Evolutionary conservation across 2,797 vertebrate genomes (phyloP).

Genomic region (Apodemus agrarius): DNA sequence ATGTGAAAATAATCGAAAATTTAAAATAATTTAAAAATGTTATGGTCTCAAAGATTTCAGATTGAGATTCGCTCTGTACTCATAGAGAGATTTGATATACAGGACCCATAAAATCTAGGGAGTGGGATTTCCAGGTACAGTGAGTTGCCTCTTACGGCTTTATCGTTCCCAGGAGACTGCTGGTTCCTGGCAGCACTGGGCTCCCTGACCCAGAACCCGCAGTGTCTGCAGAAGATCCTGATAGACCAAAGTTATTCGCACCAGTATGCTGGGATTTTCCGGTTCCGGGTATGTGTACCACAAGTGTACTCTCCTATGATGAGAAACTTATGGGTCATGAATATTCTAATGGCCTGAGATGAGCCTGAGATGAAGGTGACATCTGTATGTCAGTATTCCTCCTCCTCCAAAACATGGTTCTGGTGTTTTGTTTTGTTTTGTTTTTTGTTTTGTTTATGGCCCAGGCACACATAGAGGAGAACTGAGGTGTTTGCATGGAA

Average conservation of each 20-base stretch:
- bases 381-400: background rate
- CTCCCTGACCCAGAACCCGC: slow-evolving; percentile 84
- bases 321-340: background rate
- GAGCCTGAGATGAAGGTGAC: background rate
- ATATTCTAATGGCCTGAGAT: background rate
- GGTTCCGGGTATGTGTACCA: slow-evolving; percentile 85
- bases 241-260: slow-evolving; percentile 85
- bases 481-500: background rate
- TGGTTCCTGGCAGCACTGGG: slow-evolving; percentile 89
- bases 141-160: background rate
- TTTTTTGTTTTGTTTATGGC: background rate
- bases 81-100: background rate
- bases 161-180: slow-evolving; percentile 85
- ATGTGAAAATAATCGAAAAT: background rate
- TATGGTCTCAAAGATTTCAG: background rate
- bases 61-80: background rate
- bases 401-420: background rate
- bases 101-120: background rate
- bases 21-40: background rate
- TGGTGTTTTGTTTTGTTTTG: too few species aligned
- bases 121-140: background rate
- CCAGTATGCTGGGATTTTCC: slow-evolving; percentile 88
- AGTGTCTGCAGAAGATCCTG: slow-evolving; percentile 83
- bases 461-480: background rate
- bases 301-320: rapidly evolving